These are phyloP conservation scores for Dasysyrphus tricinctus DNA, from an alignment of 2,888 invertebrate genomes.

Conservation along the genomic window DNA sequence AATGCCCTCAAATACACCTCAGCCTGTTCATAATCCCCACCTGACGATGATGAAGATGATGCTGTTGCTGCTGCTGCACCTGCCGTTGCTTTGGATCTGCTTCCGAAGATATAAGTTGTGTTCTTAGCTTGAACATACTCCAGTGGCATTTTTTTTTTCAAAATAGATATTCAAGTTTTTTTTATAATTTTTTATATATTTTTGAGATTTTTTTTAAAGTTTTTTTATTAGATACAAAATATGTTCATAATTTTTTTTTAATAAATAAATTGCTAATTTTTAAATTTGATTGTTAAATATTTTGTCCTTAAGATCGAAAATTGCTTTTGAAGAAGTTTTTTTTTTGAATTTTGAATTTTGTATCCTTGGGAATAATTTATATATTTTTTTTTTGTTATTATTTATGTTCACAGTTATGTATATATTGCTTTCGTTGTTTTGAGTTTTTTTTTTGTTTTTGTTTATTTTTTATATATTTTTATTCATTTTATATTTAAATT, in stretches of 20 bases:
- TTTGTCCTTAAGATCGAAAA: slow-evolving; percentile 70
- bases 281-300: slow-evolving; percentile 36
- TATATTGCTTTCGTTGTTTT: slow-evolving; percentile 83
- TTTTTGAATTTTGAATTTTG: slow-evolving; percentile 32
- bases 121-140: slow-evolving; percentile 73
- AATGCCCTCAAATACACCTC: slow-evolving; percentile 63
- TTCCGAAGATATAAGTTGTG: slow-evolving; percentile 64
- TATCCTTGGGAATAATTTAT: slow-evolving; percentile 58
- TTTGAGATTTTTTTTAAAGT: slow-evolving; percentile 6
- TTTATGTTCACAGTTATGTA: slow-evolving; percentile 80
- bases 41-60: slow-evolving; percentile 33
- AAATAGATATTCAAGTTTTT: neutral
- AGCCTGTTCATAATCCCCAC: slow-evolving; percentile 48
- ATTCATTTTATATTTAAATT: slow-evolving; percentile 42
- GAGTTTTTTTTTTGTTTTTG: slow-evolving; percentile 77
- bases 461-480: slow-evolving; percentile 29
- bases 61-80: slow-evolving; percentile 39
- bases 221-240: slow-evolving; percentile 52
- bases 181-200: neutral
- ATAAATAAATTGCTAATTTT: slow-evolving; percentile 35
- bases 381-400: slow-evolving; percentile 6
- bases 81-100: slow-evolving; percentile 52
- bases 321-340: slow-evolving; percentile 65
- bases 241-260: slow-evolving; percentile 45
- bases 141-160: slow-evolving; percentile 66